These are phyloP conservation scores for Phylloscopus whistleri DNA, from an alignment of 2,113 vertebrate genomes.

Conservation along the genomic window DNA sequence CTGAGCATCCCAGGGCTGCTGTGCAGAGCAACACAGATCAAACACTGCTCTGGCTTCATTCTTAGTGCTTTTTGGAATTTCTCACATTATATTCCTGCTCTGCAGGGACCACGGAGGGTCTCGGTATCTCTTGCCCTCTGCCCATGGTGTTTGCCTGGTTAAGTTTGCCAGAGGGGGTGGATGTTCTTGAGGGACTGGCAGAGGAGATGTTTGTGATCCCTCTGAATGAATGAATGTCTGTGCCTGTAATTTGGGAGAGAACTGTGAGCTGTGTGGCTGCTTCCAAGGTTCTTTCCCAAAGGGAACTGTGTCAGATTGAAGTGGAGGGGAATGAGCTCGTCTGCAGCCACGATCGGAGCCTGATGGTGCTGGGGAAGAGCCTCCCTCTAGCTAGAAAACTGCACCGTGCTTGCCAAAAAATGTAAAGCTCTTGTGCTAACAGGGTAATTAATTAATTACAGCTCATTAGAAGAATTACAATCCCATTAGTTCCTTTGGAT, in stretches of 20 bases:
- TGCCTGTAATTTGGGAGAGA: not conserved
- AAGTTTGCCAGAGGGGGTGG: not conserved
- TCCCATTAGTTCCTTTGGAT: conserved; percentile 28
- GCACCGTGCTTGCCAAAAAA: not conserved
- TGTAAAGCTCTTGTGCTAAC: conserved; percentile 11
- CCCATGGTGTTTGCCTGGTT: not conserved
- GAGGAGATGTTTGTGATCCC: not conserved
- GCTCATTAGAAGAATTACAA: conserved; percentile 44
- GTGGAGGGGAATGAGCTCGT: not conserved
- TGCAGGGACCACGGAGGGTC: not conserved
- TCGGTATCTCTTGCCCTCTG: not conserved
- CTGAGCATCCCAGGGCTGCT: not conserved
- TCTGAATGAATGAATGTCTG: not conserved
- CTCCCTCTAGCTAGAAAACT: not conserved
- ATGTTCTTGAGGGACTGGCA: not conserved
- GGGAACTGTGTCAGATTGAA: accelerated
- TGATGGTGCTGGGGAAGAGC: not conserved
- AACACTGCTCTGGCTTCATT: not conserved
- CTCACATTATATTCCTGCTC: not conserved
- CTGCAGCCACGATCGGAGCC: accelerated
- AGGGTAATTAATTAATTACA: conserved; percentile 58
- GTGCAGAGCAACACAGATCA: not conserved
- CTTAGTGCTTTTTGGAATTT: not conserved
- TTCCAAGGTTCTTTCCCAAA: not conserved
- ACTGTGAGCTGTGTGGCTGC: not conserved